A percentile compares a stretch with the other conserved stretches of the same genome.
Evolutionary conservation across 2,797 vertebrate species (phyloP).

Genomic region (Miichthys miiuy): DNA sequence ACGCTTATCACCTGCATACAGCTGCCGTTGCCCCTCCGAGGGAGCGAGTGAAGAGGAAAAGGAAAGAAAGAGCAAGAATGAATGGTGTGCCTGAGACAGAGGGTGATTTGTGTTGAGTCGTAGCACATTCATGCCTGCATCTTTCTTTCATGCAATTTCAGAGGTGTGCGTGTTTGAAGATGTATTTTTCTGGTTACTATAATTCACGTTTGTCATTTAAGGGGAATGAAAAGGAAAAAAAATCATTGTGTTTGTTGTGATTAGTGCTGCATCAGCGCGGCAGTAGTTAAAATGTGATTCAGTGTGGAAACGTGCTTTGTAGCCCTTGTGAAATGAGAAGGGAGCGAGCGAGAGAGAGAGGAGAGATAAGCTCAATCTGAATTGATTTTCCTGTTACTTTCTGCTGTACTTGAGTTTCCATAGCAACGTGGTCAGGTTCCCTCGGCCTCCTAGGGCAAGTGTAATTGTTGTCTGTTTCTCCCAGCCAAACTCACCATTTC

Average conservation of each 20-base stretch:
- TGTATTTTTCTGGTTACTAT: slow-evolving; percentile 38
- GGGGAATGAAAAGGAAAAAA: slow-evolving; percentile 40
- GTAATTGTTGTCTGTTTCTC: slow-evolving; percentile 87
- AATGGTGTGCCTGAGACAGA: slow-evolving; percentile 63
- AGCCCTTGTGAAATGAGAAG: slow-evolving; percentile 76
- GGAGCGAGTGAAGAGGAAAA: slow-evolving; percentile 54
- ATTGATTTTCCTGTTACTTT: slow-evolving; percentile 89
- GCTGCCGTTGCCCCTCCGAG: slow-evolving; percentile 79
- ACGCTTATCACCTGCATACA: slow-evolving; percentile 85
- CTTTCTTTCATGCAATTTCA: slow-evolving; percentile 55
- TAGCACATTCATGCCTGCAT: slow-evolving; percentile 44
- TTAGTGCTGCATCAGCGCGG: slow-evolving; percentile 62
- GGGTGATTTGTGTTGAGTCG: slow-evolving; percentile 68
- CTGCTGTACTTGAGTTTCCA: slow-evolving; percentile 89
- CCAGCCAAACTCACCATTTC: slow-evolving; percentile 73
- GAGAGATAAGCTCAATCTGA: slow-evolving; percentile 83
- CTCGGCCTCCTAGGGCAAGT: slow-evolving; percentile 88
- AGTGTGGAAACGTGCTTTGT: slow-evolving; percentile 69
- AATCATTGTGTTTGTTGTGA: slow-evolving; percentile 47
- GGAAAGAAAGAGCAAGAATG: slow-evolving; percentile 66
- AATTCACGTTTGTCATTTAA: slow-evolving; percentile 55
- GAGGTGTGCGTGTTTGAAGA: slow-evolving; percentile 36
- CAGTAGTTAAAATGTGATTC: slow-evolving; percentile 74
- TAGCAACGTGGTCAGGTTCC: slow-evolving; percentile 89
- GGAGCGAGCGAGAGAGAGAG: slow-evolving; percentile 48